Percentiles rank a stretch among this genome's conserved stretches.
Conservation (phyloP, 2,797 vertebrate species). For the Artibeus lituratus region DNA sequence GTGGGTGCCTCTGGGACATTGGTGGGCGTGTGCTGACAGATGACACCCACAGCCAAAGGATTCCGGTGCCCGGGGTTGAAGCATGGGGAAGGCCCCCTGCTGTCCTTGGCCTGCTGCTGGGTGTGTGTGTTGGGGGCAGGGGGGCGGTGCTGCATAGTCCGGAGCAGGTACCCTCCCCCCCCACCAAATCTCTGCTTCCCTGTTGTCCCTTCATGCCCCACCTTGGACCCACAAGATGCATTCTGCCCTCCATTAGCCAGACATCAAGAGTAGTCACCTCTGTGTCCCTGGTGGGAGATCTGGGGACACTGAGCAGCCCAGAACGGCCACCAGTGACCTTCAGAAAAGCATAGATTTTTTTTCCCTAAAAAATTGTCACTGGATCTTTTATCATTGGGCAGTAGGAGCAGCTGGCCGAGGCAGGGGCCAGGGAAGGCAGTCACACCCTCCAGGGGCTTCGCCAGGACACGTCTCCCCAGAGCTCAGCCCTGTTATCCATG, state of each 20-base stretch:
- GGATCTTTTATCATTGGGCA: background rate
- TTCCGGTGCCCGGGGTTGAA: background rate
- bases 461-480: background rate
- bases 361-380: background rate
- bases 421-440: background rate
- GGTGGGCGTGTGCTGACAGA: too few species aligned
- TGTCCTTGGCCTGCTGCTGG: too few species aligned
- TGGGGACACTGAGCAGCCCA: background rate
- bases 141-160: background rate
- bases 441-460: background rate
- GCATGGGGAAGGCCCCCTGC: background rate
- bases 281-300: background rate
- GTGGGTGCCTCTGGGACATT: background rate
- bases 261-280: background rate
- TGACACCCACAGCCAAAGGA: background rate
- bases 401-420: background rate
- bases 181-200: background rate
- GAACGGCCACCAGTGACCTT: background rate
- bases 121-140: rapidly evolving
- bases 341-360: background rate
- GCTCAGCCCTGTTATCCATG: background rate
- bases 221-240: background rate
- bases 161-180: background rate
- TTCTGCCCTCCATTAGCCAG: background rate
- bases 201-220: too few species aligned